phyloP scores from a whole-genome alignment of 2,888 invertebrate species.

The Acleris laterana region DNA sequence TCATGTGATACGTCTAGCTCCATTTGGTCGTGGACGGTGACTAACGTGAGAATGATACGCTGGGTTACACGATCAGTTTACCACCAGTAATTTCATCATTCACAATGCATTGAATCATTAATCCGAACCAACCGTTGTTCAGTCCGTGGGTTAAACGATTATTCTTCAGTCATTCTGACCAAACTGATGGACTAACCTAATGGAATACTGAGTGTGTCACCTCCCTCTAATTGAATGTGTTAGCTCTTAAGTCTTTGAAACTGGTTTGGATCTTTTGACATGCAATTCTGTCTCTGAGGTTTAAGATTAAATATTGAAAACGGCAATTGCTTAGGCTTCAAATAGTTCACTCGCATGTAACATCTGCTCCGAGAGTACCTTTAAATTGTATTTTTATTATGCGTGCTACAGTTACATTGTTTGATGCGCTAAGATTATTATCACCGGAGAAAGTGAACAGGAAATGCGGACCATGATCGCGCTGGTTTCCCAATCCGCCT shows the following conservation, averaged over 20 bases:
- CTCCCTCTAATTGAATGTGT: too few relatives aligned
- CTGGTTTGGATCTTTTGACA: neutral
- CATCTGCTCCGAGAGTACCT: neutral
- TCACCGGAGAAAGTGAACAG: conserved; percentile 52
- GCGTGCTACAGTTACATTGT: conserved; percentile 31
- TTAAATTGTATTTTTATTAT: conserved; percentile 7
- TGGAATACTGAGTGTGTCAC: too few relatives aligned
- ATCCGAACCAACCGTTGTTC: too few relatives aligned
- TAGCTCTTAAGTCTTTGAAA: neutral
- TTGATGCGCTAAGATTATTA: conserved; percentile 43
- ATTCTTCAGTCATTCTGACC: too few relatives aligned
- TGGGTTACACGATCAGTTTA: too few relatives aligned
- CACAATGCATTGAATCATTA: too few relatives aligned
- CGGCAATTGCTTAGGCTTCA: conserved; percentile 17
- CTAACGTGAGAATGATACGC: too few relatives aligned
- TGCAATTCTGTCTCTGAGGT: neutral
- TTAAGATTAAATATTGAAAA: conserved; percentile 20
- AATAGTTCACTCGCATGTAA: conserved; percentile 9
- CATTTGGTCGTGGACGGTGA: too few relatives aligned
- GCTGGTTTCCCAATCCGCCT: conserved; percentile 47
- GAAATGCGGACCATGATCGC: conserved; percentile 48
- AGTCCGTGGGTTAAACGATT: too few relatives aligned
- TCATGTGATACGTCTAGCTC: too few relatives aligned
- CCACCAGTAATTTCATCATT: too few relatives aligned
- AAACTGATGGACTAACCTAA: too few relatives aligned